Percentiles rank a stretch among this genome's conserved stretches.
phyloP scores from a whole-genome alignment of 2,888 invertebrate genomes.

The Hydraecia micacea region DNA sequence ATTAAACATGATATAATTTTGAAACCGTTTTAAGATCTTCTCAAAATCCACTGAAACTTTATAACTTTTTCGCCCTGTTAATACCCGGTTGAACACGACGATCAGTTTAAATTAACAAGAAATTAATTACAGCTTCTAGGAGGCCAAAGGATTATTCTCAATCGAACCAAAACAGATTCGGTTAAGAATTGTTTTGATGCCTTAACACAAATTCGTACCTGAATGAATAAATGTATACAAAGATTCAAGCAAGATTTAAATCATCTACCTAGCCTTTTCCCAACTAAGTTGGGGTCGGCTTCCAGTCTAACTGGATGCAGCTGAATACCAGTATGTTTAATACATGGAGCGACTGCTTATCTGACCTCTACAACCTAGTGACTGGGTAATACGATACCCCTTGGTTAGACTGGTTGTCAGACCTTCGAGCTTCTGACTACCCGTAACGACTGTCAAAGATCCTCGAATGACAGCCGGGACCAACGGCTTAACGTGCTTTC shows the following conservation, averaged over 20 bases:
- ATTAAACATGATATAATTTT: slow-evolving; percentile 1
- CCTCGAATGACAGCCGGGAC: too few species aligned
- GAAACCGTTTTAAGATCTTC: slow-evolving; percentile 8
- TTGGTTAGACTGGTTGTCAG: too few species aligned
- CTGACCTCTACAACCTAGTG: too few species aligned
- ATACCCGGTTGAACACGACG: slow-evolving; percentile 46
- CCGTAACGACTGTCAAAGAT: too few species aligned
- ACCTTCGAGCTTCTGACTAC: too few species aligned
- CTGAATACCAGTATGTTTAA: too few species aligned
- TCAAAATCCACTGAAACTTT: slow-evolving; percentile 21
- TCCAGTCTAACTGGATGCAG: too few species aligned
- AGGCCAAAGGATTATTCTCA: slow-evolving; percentile 52
- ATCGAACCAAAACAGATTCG: neutral
- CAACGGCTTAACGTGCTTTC: too few species aligned
- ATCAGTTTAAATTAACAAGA: slow-evolving; percentile 61
- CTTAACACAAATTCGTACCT: neutral
- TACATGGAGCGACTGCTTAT: too few species aligned
- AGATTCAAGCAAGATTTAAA: neutral
- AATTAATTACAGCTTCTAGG: slow-evolving; percentile 65
- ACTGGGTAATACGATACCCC: too few species aligned
- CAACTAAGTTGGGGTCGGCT: too few species aligned
- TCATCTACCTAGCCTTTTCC: too few species aligned
- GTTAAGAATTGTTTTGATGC: neutral
- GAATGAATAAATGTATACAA: neutral
- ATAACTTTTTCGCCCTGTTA: slow-evolving; percentile 48